Percentiles rank a stretch among this genome's conserved stretches.
Evolutionary conservation across 2,113 vertebrate genomes (phyloP).

Genomic region (Myotis brandtii): DNA sequence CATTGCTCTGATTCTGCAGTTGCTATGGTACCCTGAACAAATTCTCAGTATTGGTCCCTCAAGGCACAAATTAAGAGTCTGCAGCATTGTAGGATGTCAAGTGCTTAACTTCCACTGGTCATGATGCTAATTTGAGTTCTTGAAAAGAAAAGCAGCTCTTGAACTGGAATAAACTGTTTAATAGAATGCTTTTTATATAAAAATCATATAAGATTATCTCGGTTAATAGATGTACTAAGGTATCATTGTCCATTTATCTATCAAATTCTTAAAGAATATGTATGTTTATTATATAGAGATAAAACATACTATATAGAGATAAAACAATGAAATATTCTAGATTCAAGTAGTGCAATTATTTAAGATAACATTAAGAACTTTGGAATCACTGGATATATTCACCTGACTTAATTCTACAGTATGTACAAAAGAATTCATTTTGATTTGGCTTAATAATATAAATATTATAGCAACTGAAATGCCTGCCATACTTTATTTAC

Average conservation of each 20-base stretch:
- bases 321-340: neutral
- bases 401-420: neutral
- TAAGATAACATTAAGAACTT: conserved; percentile 15
- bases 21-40: neutral
- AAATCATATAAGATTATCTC: neutral
- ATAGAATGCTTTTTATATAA: neutral
- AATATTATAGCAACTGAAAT: neutral
- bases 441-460: neutral
- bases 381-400: neutral
- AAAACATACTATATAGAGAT: neutral
- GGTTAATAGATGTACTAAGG: neutral
- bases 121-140: neutral
- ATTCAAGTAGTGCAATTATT: neutral
- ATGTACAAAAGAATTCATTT: neutral
- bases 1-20: neutral
- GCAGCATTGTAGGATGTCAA: neutral
- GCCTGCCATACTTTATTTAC: neutral
- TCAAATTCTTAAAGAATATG: neutral
- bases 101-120: neutral
- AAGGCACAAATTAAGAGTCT: conserved; percentile 1
- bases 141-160: neutral
- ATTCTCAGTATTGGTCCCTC: neutral
- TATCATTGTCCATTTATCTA: neutral
- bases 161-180: neutral
- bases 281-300: neutral